Conservation (phyloP, 2,797 vertebrate species). For the Sebastes hubbsi region DNA sequence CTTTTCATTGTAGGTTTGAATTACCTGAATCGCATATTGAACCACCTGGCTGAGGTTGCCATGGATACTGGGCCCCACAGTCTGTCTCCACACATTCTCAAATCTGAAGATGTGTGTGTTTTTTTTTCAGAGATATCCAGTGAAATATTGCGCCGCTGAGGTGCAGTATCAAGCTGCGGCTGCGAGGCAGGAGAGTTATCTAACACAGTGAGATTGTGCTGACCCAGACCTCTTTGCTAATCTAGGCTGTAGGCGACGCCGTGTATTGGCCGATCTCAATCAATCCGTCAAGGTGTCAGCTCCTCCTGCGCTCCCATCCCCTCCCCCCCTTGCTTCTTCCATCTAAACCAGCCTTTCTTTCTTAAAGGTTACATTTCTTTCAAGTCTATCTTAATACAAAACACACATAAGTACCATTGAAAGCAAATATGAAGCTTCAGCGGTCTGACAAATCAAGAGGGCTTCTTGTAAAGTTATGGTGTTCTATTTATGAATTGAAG, state of each 20-base stretch:
- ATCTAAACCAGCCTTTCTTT: slow-evolving; percentile 14
- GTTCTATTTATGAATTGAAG: not conserved
- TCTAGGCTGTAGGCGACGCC: slow-evolving; percentile 70
- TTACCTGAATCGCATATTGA: slow-evolving; percentile 77
- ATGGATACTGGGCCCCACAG: slow-evolving; percentile 74
- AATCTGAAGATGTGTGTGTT: slow-evolving; percentile 54
- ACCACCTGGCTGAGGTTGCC: slow-evolving; percentile 77
- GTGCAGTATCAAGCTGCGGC: slow-evolving; percentile 60
- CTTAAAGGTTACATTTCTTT: slow-evolving; percentile 27
- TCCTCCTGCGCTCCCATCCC: slow-evolving; percentile 16
- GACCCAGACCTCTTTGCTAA: slow-evolving; percentile 74
- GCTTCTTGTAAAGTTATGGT: not conserved
- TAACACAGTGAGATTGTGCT: slow-evolving; percentile 73
- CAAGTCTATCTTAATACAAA: not conserved
- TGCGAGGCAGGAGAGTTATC: slow-evolving; percentile 68
- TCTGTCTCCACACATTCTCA: slow-evolving; percentile 36
- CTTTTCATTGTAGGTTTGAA: slow-evolving; percentile 66
- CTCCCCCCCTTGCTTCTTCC: not conserved
- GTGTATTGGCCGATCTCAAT: slow-evolving; percentile 74
- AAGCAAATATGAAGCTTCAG: not conserved
- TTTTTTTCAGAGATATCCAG: slow-evolving; percentile 51
- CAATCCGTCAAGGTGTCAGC: slow-evolving; percentile 77
- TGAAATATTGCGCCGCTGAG: slow-evolving; percentile 42
- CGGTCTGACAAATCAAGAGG: not conserved
- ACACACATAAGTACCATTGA: not conserved